phyloP scores from a whole-genome alignment of 2,797 vertebrate species.

The Pristis pectinata region DNA sequence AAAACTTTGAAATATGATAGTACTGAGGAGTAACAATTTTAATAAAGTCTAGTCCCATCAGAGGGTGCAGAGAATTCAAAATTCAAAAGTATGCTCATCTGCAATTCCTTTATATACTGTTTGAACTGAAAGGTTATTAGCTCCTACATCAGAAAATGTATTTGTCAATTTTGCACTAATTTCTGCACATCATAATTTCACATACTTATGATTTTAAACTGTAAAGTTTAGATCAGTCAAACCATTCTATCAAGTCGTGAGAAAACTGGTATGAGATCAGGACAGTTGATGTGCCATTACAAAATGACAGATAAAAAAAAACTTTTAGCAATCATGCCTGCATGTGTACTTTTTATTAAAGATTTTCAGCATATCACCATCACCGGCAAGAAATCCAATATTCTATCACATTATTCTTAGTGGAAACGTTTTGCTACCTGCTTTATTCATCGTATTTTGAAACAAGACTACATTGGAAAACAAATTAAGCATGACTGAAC shows the following conservation, averaged over 20 bases:
- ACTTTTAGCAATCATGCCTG: neutral
- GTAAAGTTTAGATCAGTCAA: neutral
- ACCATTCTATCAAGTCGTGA: neutral
- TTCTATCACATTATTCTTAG: neutral
- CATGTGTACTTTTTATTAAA: neutral
- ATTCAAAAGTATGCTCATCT: neutral
- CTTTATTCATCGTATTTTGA: neutral
- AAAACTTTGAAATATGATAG: neutral
- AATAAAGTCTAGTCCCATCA: neutral
- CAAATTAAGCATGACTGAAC: neutral
- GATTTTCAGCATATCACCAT: neutral
- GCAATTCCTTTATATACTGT: neutral
- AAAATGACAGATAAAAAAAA: neutral
- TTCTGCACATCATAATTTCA: neutral
- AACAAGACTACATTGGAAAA: neutral
- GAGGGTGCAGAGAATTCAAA: neutral
- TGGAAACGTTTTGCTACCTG: neutral
- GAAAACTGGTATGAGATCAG: neutral
- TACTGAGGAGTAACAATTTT: neutral
- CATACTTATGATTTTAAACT: neutral
- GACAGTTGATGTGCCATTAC: neutral
- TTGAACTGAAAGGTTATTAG: neutral
- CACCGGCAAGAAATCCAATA: neutral
- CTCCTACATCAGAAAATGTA: neutral
- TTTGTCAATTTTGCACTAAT: neutral